These are phyloP conservation scores for Fukomys damarensis DNA, from an alignment of 2,113 vertebrate species.

Conservation along the genomic window DNA sequence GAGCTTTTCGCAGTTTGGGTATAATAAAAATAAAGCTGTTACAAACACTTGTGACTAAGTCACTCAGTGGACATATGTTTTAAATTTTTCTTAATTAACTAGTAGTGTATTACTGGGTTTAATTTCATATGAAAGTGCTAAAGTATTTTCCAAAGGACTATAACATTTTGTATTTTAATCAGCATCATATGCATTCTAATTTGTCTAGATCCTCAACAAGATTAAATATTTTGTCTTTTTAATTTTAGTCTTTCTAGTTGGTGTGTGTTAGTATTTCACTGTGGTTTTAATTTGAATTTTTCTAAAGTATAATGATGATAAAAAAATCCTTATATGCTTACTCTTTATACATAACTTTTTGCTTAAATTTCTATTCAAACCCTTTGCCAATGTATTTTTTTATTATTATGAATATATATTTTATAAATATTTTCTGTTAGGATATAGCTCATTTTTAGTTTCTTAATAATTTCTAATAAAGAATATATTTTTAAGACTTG, in stretches of 20 bases:
- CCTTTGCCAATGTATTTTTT: background rate
- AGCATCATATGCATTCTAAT: background rate
- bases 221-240: background rate
- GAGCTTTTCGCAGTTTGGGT: background rate
- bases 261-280: background rate
- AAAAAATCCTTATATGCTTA: background rate
- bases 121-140: background rate
- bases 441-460: background rate
- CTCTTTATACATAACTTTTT: background rate
- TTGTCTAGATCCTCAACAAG: background rate
- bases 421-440: background rate
- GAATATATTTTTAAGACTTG: background rate
- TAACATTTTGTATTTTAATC: background rate
- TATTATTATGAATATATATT: background rate
- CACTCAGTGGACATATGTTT: slow-evolving; percentile 18
- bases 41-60: slow-evolving; percentile 1
- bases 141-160: background rate
- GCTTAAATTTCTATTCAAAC: background rate
- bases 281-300: slow-evolving; percentile 4
- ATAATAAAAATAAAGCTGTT: slow-evolving; percentile 27
- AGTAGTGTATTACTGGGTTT: background rate
- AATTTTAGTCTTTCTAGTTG: background rate
- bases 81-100: slow-evolving; percentile 22
- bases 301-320: background rate
- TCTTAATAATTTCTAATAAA: background rate